These are phyloP conservation scores for Tipula vernalis DNA, from an alignment of 2,888 invertebrate genomes.

Conservation along the genomic window DNA sequence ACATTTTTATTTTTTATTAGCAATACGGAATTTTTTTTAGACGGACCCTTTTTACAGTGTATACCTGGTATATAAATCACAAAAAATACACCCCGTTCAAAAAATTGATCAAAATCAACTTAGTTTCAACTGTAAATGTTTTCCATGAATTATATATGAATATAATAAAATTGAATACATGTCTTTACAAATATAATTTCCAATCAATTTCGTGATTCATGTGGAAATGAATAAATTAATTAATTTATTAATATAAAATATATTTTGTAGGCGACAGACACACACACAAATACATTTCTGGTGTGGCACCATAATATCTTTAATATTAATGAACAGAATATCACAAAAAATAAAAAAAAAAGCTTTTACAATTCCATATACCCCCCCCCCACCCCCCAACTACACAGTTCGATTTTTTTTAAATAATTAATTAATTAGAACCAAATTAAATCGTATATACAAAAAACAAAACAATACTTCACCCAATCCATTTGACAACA, in stretches of 20 bases:
- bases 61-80: too few species aligned
- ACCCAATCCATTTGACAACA: background rate
- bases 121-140: too few species aligned
- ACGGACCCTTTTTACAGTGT: too few species aligned
- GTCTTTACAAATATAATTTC: background rate
- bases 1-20: too few species aligned
- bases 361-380: background rate
- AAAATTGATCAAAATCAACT: too few species aligned
- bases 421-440: background rate
- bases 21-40: too few species aligned
- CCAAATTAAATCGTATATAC: background rate
- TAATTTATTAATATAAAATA: background rate
- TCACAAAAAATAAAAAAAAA: background rate
- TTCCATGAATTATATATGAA: too few species aligned
- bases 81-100: too few species aligned
- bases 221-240: background rate
- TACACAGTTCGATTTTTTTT: background rate
- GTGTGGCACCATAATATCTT: background rate
- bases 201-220: background rate
- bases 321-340: background rate
- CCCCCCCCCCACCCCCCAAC: too few species aligned
- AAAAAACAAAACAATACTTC: background rate
- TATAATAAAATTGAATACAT: too few species aligned
- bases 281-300: background rate
- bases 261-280: background rate